Conservation (phyloP, 2,888 invertebrate genomes). For the Helleia helle region DNA sequence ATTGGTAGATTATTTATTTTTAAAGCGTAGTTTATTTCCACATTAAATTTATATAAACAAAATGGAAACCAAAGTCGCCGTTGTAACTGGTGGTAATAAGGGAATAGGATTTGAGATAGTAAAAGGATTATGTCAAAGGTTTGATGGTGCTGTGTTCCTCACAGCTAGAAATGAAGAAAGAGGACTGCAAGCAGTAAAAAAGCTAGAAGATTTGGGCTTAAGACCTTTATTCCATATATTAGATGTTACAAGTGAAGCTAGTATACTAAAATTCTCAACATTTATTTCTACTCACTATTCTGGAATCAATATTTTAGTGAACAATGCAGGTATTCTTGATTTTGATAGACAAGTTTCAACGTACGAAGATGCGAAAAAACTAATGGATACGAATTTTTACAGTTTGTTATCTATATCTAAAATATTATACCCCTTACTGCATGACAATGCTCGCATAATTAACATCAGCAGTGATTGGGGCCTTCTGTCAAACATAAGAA, state of each 20-base stretch:
- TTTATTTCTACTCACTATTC: conserved; percentile 75
- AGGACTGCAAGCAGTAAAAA: conserved; percentile 76
- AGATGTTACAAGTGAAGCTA: conserved; percentile 78
- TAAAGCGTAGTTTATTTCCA: conserved; percentile 42
- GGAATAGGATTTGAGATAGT: conserved; percentile 67
- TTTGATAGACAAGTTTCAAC: conserved; percentile 77
- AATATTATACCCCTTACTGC: conserved; percentile 80
- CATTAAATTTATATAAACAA: conserved; percentile 43
- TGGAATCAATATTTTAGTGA: conserved; percentile 82
- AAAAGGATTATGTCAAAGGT: conserved; percentile 77
- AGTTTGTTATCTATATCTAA: conserved; percentile 78
- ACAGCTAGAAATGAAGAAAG: conserved; percentile 78
- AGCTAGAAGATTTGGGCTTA: conserved; percentile 72
- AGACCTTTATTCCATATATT: conserved; percentile 79
- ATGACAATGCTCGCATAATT: conserved; percentile 81
- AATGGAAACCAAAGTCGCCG: conserved; percentile 70
- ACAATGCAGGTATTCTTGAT: conserved; percentile 85
- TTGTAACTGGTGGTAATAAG: conserved; percentile 62
- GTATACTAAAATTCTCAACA: conserved; percentile 74
- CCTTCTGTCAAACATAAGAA: conserved; percentile 59
- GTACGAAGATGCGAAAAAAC: conserved; percentile 79
- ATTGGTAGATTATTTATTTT: conserved; percentile 42
- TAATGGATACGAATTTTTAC: conserved; percentile 81
- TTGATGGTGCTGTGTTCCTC: conserved; percentile 81
- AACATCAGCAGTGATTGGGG: conserved; percentile 80